Evolutionary conservation across 2,797 vertebrate genomes (phyloP), one percentile per base, ranked within the genome.

Genomic region (Chrysocyon brachyurus): DNA sequence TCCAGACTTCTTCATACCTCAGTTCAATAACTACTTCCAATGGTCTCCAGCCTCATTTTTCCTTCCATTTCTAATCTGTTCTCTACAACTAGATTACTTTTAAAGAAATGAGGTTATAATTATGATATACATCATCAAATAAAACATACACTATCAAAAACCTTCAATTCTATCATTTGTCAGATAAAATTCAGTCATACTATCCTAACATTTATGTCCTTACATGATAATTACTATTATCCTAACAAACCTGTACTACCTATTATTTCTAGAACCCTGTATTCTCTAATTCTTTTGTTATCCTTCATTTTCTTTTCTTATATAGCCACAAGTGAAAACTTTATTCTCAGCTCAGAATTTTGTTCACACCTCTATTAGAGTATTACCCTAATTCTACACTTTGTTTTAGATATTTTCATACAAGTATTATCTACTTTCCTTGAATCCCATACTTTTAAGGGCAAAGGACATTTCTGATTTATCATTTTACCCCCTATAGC

Each of bases 381-480:
- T 59, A 36, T 11, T 81, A 83, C 31, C 8, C 6, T 2, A 54
- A 63, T 40, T 40, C 7, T 86, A 7, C 7, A 36, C 22, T 91
- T 54, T 85, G 26, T 86, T 78, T 57, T 83, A 68, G 21, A 15
- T 66, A 31, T 16, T 88, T 94, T 64, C 92, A 10, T 88, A 54
- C 40, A 31, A 1, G 0, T 87, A 14, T 86, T 84, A 70, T 68
- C 33, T 73, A 57, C 26, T 79, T 26, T 89, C 15, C 21, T 94
- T 57, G 22, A 93, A 91, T 83, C 46, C 49, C 8, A 64, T n/a
- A 24, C 16, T 94, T 83, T 86, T 63, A 73, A 97, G 52, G 36
- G 15, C 17, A 96, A 81, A 94, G n/a, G 2, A 12, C 52, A 75
- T 73, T 95, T 97, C 82, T 91, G 28, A 84, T 87, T 94, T 91